Evolutionary conservation across 2,888 invertebrate species (phyloP).

Genomic region (Mythimna vitellina): DNA sequence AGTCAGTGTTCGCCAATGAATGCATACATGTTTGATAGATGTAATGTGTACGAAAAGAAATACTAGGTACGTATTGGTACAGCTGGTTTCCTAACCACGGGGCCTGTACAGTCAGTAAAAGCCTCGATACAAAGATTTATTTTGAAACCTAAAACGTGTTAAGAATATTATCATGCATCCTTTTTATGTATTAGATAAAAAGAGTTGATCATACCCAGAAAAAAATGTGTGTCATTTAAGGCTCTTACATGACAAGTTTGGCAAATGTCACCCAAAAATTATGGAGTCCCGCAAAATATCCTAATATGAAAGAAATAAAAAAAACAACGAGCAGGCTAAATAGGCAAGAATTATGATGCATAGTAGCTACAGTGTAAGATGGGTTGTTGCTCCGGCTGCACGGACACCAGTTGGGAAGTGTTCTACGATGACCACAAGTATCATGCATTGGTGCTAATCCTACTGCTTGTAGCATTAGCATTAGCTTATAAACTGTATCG

Average conservation of each 20-base stretch:
- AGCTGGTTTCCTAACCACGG: not conserved
- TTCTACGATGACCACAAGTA: constrained; percentile 68
- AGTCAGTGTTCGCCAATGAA: constrained; percentile 21
- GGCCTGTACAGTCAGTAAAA: no score
- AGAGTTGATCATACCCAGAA: constrained; percentile 3
- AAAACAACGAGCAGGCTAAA: constrained; percentile 18
- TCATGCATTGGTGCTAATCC: constrained; percentile 65
- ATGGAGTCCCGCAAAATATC: constrained; percentile 11
- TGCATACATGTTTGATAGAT: constrained; percentile 16
- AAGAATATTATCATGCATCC: constrained; percentile 10
- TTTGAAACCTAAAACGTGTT: not conserved
- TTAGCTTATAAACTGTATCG: constrained; percentile 72
- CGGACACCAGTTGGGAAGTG: constrained; percentile 64
- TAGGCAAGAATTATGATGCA: constrained; percentile 27
- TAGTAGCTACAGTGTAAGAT: constrained; percentile 56
- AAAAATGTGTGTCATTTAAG: constrained; percentile 3
- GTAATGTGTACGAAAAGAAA: not conserved
- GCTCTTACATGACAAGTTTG: constrained; percentile 4
- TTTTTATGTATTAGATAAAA: not conserved
- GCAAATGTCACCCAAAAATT: constrained; percentile 25
- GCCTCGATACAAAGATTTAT: not conserved
- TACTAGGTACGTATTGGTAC: no score
- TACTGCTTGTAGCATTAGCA: constrained; percentile 65
- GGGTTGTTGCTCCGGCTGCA: constrained; percentile 70
- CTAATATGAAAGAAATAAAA: constrained; percentile 11